These are phyloP conservation scores for Phainopepla nitens DNA, from an alignment of 2,113 vertebrate species.

Conservation along the genomic window DNA sequence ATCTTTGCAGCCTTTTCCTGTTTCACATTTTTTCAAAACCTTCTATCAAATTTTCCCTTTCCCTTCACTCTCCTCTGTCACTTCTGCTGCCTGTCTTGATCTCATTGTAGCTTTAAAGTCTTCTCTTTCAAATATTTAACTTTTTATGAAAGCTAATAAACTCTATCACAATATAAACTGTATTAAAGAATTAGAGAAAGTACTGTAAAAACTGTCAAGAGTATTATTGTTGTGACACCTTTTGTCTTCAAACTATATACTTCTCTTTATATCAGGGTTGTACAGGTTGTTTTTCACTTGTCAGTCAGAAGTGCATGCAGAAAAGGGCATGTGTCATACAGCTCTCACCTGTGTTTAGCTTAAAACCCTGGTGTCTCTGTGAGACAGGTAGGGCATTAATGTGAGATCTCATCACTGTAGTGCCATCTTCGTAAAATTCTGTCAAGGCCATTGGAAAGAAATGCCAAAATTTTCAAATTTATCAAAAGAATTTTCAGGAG, in stretches of 20 bases:
- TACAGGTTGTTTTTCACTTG: background rate
- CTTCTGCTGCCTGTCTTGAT: background rate
- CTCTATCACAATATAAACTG: background rate
- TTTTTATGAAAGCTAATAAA: background rate
- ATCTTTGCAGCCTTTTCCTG: background rate
- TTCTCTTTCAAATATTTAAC: background rate
- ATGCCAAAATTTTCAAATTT: background rate
- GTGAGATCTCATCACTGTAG: background rate
- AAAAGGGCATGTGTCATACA: background rate
- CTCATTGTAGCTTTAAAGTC: background rate
- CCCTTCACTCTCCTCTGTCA: fast-evolving
- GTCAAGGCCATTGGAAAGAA: background rate
- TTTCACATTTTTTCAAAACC: background rate
- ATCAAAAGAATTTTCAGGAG: background rate
- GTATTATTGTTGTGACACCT: background rate
- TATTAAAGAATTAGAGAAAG: background rate
- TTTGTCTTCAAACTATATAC: background rate
- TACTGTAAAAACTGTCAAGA: background rate
- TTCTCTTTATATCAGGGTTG: background rate
- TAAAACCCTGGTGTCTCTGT: background rate
- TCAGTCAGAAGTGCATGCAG: background rate
- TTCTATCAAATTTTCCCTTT: background rate
- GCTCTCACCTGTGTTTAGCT: background rate
- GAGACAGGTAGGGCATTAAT: background rate
- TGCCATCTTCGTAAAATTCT: background rate